Percentiles rank a stretch among this genome's conserved stretches.
These are phyloP conservation scores for Leptinotarsa tumamoca DNA, from an alignment of 2,888 invertebrate genomes.

Conservation along the genomic window DNA sequence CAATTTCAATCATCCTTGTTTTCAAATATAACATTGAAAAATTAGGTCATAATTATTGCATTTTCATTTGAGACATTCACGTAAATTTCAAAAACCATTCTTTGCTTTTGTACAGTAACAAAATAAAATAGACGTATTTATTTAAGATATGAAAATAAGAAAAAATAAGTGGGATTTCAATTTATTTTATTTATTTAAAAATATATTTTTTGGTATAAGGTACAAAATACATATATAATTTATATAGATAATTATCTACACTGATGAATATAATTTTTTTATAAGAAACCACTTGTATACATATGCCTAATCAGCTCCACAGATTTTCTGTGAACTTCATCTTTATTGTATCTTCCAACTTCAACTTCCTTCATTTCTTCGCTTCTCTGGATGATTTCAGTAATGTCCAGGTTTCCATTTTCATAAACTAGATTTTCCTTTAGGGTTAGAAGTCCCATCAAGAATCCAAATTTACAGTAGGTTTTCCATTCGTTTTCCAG, in stretches of 20 bases:
- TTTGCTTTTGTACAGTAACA: too few species aligned
- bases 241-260: neutral
- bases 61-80: too few species aligned
- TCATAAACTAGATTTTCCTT: neutral
- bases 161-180: neutral
- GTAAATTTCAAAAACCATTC: too few species aligned
- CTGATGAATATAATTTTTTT: neutral
- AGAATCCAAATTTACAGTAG: constrained; percentile 19
- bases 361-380: neutral
- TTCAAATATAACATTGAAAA: too few species aligned
- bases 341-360: neutral
- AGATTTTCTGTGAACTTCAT: neutral
- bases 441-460: constrained; percentile 13
- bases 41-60: too few species aligned
- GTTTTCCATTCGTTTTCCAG: constrained; percentile 21
- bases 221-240: neutral
- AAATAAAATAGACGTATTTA: too few species aligned
- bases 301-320: constrained; percentile 1
- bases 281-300: neutral
- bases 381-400: neutral
- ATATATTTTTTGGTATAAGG: neutral
- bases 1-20: too few species aligned
- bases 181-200: neutral
- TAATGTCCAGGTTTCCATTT: neutral
- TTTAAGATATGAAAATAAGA: neutral